Conservation (phyloP, 2,113 vertebrate genomes). For the Sorex fumeus region DNA sequence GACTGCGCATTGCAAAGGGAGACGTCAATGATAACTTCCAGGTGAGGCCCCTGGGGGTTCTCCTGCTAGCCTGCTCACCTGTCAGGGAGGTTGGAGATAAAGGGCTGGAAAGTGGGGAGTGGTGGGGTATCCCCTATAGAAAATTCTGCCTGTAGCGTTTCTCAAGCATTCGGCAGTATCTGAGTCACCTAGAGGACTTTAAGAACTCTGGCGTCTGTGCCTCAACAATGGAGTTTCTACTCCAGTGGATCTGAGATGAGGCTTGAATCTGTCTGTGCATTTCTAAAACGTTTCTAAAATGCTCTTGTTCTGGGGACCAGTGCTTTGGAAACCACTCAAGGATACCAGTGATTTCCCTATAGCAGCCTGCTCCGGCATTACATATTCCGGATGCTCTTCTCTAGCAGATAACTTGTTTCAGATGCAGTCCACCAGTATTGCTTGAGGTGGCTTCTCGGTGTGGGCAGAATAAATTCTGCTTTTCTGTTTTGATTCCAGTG, state of each 20-base stretch:
- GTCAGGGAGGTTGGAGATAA: too few species aligned
- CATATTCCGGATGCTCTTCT: background rate
- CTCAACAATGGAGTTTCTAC: background rate
- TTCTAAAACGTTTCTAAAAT: too few species aligned
- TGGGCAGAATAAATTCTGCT: slow-evolving; percentile 6
- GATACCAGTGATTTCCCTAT: slow-evolving; percentile 47
- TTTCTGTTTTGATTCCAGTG: background rate
- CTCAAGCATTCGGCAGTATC: background rate
- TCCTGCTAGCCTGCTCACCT: too few species aligned
- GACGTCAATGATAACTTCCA: slow-evolving; percentile 94
- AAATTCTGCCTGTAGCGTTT: background rate
- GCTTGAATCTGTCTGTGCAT: slow-evolving; percentile 5
- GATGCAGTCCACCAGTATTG: background rate
- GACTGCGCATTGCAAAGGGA: slow-evolving; percentile 95
- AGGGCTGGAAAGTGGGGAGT: too few species aligned
- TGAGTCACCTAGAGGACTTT: background rate
- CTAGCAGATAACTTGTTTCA: slow-evolving; percentile 22
- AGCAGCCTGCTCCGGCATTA: background rate
- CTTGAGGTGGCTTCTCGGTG: slow-evolving; percentile 5
- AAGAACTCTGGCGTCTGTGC: background rate
- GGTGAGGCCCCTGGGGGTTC: slow-evolving; percentile 87
- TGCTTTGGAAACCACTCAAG: slow-evolving; percentile 2
- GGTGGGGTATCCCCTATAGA: background rate
- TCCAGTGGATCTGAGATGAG: background rate
- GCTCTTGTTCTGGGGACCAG: background rate